phyloP scores from a whole-genome alignment of 2,113 vertebrate species.

The Trochalopteron elliotii region DNA sequence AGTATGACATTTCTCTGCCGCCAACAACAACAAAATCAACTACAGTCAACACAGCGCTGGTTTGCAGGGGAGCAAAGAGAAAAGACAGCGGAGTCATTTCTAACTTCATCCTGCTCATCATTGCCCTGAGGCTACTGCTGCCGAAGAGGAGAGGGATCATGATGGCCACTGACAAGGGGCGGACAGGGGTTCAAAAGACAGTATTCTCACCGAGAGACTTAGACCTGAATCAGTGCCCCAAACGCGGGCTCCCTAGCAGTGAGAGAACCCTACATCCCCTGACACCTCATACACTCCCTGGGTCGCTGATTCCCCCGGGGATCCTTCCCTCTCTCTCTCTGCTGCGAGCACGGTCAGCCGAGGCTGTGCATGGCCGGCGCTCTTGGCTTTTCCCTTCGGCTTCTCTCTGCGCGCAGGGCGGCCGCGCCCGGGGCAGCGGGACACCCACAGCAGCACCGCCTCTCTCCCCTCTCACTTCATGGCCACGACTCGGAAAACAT shows the following conservation, averaged over 20 bases:
- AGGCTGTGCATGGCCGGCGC: slow-evolving; percentile 59
- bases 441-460: neutral
- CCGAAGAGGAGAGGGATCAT: slow-evolving; percentile 73
- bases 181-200: neutral
- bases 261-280: slow-evolving; percentile 42
- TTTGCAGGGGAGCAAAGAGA: slow-evolving; percentile 83
- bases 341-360: slow-evolving; percentile 24
- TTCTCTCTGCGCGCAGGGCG: neutral
- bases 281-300: neutral
- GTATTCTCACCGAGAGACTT: slow-evolving; percentile 25
- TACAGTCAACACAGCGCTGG: slow-evolving; percentile 80
- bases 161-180: slow-evolving; percentile 54
- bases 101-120: slow-evolving; percentile 73
- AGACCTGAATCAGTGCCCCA: slow-evolving; percentile 7
- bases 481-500: slow-evolving; percentile 51
- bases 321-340: slow-evolving; percentile 7
- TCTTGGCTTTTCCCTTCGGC: neutral
- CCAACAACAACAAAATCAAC: slow-evolving; percentile 72
- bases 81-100: slow-evolving; percentile 84
- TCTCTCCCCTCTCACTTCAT: slow-evolving; percentile 63
- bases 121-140: slow-evolving; percentile 65
- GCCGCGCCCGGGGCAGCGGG: slow-evolving; percentile 30
- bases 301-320: slow-evolving; percentile 42
- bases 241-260: neutral
- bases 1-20: slow-evolving; percentile 74